Base-by-base conservation (phyloP, 2,113 vertebrate genomes). In the Lophotis ruficrista region DNA sequence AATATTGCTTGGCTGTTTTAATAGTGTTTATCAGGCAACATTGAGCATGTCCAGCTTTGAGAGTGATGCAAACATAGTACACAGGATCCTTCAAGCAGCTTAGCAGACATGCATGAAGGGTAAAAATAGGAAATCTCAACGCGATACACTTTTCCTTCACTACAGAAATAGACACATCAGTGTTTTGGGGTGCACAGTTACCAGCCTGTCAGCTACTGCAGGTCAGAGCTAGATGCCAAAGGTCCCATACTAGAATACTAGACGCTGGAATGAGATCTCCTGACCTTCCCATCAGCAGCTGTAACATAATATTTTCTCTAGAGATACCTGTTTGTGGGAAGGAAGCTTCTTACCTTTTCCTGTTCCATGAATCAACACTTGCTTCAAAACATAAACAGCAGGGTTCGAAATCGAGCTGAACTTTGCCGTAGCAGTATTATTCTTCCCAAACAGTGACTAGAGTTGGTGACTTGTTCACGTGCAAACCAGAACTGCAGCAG, bases 51-150 rank as follows among this genome's bases (percentile, higher is more conserved):
- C 31, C 51, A 79, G 31, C 18, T 77, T 24, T 47, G 24, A 69
- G 51, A 77, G 48, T 18, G 17, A 68, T 11, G 33, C 15, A 24
- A 68, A 20, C 41, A 14, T 4, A 33, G 38, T 0, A 43, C 20
- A 23, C 2, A 13, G 51, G 31, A 72, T 72, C 62, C 62, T 95
- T 78, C 64, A 54, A 33, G 87, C 41, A 72, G 50, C 17, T 28
- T 31, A 83, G 58, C n/a, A 4, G 38, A 56, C 35, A 38, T 0
- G 5, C 68, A 58, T 6, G 1, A 87, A 65, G 84, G 23, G 57
- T 89, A 96, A 94, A 96, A 96, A 96, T 86, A 96, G 93, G 88
- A 87, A 92, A 71, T 75, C 65, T 83, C 86, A 76, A 62, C 1
- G 25, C 0, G 4, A 90, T 70, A 23, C 4, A 9, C 31, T 89